Base-by-base conservation (phyloP, 2,797 vertebrate genomes). In the Artibeus jamaicensis region DNA sequence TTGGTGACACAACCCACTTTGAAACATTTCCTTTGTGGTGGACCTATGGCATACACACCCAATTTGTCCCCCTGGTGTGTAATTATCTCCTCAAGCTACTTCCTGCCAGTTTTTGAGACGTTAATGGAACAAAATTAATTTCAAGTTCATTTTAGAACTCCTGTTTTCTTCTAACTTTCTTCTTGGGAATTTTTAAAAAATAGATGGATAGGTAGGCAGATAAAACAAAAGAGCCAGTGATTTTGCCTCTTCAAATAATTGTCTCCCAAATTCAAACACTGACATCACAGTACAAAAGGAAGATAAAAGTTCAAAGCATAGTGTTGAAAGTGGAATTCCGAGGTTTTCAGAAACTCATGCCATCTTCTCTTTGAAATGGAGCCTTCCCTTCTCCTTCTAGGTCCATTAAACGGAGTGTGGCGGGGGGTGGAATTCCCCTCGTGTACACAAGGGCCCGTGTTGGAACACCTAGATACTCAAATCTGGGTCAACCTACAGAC, bases 71-170 rank as follows among this genome's bases (percentile, higher is more conserved):
- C 65, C 14, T 62, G 4, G 12, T 71, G 37, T 50, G 42, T 57
- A 48, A 84, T 96, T 91, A 86, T 79, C 50, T 39, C 46, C 71
- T 65, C n/a, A 15, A 83, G 29, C 21, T 50, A 71, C 81, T 71
- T 46, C 24, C 70, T 94, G 95, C 37, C 59, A 94, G 62, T 89
- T 95, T 97, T 34, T 42, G 46, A 96, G 94, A 92, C 91, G 97
- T 85, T 96, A 96, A 82, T 92, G 90, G 92, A 83, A 88, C 34
- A 88, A 48, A 39, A 96, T 83, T 97, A 92, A 93, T 85, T 71
- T 96, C 32, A 46, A 59, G 48, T 78, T 93, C 67, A 84, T 82
- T 94, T 89, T 48, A 67, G 88, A 86, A 67, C 26, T 65, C 37
- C 37, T 65, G 15, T 68, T 95, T 93, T 85, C 19, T 57, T 57